Conservation (phyloP, 2,888 invertebrate species). For the Tetanocera ferruginea region DNA sequence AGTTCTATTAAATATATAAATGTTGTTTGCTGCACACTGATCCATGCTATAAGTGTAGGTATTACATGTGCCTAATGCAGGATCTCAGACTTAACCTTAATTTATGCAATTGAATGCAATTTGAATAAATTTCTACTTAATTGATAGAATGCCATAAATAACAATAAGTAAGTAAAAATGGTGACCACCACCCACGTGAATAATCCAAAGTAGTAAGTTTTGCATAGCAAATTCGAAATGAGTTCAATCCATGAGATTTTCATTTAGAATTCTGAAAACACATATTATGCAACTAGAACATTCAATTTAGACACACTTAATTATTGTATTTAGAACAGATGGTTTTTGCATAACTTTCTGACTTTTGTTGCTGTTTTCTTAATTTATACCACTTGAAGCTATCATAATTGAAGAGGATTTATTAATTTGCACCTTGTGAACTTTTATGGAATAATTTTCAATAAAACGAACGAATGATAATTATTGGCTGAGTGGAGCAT, state of each 20-base stretch:
- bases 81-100: constrained; percentile 23
- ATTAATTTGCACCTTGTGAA: too few species aligned
- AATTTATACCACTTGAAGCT: too few species aligned
- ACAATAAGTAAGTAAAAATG: neutral
- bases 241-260: neutral
- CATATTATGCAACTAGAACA: neutral
- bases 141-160: constrained; percentile 20
- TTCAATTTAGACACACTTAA: neutral
- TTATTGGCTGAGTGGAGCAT: too few species aligned
- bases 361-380: too few species aligned
- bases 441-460: too few species aligned
- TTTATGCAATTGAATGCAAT: constrained; percentile 36
- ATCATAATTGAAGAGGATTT: too few species aligned
- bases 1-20: too few species aligned
- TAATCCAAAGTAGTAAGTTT: neutral
- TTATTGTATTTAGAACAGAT: neutral
- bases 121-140: constrained; percentile 22
- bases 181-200: constrained; percentile 3
- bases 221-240: neutral
- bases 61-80: too few species aligned
- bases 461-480: too few species aligned
- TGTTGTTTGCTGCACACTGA: too few species aligned
- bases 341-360: too few species aligned
- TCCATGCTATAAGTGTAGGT: too few species aligned
- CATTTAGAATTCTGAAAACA: neutral